These are phyloP conservation scores for Carcharodon carcharias DNA, from an alignment of 2,797 vertebrate species.

Conservation along the genomic window DNA sequence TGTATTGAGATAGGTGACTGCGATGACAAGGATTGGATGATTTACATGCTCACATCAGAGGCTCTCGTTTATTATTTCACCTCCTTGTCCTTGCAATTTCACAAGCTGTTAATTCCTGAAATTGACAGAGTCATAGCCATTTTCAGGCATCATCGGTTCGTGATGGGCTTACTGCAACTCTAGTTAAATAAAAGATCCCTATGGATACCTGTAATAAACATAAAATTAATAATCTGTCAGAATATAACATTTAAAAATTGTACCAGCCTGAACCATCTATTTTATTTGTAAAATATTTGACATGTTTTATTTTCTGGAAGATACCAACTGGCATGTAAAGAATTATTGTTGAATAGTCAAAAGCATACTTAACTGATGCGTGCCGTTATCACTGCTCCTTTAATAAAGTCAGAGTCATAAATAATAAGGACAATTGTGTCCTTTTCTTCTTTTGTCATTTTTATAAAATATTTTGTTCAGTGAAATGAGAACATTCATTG, in stretches of 20 bases:
- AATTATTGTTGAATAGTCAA: background rate
- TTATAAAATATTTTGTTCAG: background rate
- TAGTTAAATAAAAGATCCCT: background rate
- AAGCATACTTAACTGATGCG: background rate
- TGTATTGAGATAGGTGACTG: background rate
- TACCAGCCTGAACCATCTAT: background rate
- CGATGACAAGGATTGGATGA: background rate
- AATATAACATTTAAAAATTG: slow-evolving; percentile 6
- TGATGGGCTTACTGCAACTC: background rate
- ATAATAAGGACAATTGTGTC: background rate
- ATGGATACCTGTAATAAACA: slow-evolving; percentile 27
- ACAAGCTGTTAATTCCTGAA: slow-evolving; percentile 32
- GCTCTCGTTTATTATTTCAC: slow-evolving; percentile 15
- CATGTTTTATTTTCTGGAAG: background rate
- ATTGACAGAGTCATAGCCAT: slow-evolving; percentile 17
- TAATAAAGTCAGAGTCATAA: background rate
- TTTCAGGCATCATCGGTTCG: slow-evolving; percentile 13
- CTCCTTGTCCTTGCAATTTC: slow-evolving; percentile 28
- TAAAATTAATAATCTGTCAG: slow-evolving; percentile 32
- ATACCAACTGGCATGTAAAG: background rate
- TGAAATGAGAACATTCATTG: background rate
- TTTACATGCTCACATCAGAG: background rate
- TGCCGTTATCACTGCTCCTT: background rate
- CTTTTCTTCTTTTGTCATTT: background rate
- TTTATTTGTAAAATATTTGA: background rate